Conservation (phyloP, 2,888 invertebrate species). For the Bibio marci region DNA sequence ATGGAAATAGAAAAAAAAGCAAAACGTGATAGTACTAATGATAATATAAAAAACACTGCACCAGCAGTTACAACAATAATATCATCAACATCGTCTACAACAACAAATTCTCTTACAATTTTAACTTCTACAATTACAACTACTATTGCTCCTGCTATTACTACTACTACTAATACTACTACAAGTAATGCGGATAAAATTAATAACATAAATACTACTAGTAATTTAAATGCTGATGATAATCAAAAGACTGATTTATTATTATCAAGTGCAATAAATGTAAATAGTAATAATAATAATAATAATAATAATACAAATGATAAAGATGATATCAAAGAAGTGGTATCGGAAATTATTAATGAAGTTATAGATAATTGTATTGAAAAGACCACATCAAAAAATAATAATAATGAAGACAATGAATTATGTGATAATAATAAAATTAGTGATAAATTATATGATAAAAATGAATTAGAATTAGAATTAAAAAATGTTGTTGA, state of each 20-base stretch:
- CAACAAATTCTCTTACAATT: too few species aligned
- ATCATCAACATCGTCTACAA: too few species aligned
- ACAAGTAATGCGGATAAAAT: conserved; percentile 12
- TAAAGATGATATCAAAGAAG: conserved; percentile 13
- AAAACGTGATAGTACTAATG: conserved; percentile 21
- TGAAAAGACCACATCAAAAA: conserved; percentile 8
- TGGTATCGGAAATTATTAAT: conserved; percentile 22
- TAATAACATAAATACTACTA: conserved; percentile 8
- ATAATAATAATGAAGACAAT: conserved; percentile 10
- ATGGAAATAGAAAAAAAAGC: conserved; percentile 27
- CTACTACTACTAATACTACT: conserved; percentile 16
- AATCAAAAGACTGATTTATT: conserved; percentile 28
- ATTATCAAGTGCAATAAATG: conserved; percentile 18
- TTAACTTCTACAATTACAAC: too few species aligned
- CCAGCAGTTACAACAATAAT: too few species aligned
- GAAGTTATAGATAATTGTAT: conserved; percentile 22
- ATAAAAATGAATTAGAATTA: conserved; percentile 7
- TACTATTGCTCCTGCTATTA: too few species aligned
- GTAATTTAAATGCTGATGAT: conserved; percentile 16
- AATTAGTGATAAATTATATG: not conserved
- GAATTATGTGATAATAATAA: conserved; percentile 7
- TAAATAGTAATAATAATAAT: conserved; percentile 11
- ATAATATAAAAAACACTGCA: conserved; percentile 18
- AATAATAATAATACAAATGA: conserved; percentile 13
- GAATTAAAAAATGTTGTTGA: conserved; percentile 26